These are phyloP conservation scores for Menidia beryllina DNA, from an alignment of 2,113 vertebrate genomes.

Conservation along the genomic window DNA sequence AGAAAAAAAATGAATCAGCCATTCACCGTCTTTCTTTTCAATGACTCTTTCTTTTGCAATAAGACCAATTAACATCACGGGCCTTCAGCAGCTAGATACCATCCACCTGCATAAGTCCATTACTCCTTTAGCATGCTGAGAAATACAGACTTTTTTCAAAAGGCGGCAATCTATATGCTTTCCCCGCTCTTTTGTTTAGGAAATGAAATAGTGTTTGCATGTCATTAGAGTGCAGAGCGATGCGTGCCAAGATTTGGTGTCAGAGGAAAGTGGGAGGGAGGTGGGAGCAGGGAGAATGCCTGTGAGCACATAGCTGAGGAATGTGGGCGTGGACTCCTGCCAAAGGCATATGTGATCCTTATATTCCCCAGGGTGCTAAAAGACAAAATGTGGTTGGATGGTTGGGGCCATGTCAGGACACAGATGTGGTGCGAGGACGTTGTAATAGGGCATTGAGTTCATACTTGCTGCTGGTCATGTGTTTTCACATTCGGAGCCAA, in stretches of 20 bases:
- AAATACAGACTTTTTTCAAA: conserved; percentile 6
- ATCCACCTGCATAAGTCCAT: conserved; percentile 11
- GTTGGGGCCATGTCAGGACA: conserved; percentile 74
- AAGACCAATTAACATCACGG: neutral
- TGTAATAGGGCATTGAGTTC: conserved; percentile 42
- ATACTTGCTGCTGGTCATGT: conserved; percentile 18
- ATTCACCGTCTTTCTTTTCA: neutral
- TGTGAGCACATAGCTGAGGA: conserved; percentile 78
- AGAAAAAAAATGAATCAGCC: neutral
- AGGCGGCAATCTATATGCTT: conserved; percentile 24
- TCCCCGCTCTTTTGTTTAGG: conserved; percentile 16
- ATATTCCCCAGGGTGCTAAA: conserved; percentile 66
- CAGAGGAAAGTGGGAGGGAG: conserved; percentile 53
- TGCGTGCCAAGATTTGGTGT: conserved; percentile 74
- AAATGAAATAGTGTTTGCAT: conserved; percentile 44
- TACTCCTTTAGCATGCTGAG: conserved; percentile 18
- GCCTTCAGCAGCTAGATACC: neutral
- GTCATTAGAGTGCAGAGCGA: conserved; percentile 55
- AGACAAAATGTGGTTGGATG: conserved; percentile 57
- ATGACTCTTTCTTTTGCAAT: conserved; percentile 11
- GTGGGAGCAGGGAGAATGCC: conserved; percentile 44
- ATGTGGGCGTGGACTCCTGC: conserved; percentile 78
- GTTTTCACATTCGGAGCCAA: conserved; percentile 9
- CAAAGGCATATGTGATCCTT: conserved; percentile 80
- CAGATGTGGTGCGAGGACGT: conserved; percentile 52